These are phyloP conservation scores for Pseudopleuronectes americanus DNA, from an alignment of 2,797 vertebrate species.

Conservation along the genomic window DNA sequence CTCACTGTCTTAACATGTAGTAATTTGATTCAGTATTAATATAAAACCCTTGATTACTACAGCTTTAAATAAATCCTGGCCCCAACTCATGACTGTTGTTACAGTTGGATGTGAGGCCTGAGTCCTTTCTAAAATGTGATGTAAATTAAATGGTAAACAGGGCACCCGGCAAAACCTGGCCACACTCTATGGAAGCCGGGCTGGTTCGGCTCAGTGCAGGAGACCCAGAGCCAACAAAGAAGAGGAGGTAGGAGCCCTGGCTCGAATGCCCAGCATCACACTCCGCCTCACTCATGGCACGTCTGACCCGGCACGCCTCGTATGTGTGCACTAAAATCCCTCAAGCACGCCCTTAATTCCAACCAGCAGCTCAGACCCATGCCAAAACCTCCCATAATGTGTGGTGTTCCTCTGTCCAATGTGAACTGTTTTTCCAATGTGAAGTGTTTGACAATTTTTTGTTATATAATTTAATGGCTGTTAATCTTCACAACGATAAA, in stretches of 20 bases:
- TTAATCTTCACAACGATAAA: conserved; percentile 5
- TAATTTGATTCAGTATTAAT: conserved; percentile 9
- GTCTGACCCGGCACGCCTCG: conserved; percentile 29
- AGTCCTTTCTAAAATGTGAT: conserved; percentile 87
- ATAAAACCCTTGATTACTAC: not conserved
- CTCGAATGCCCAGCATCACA: conserved; percentile 55
- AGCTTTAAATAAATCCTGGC: not conserved
- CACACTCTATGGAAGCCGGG: conserved; percentile 91
- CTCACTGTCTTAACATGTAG: not conserved
- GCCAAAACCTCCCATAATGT: conserved; percentile 13
- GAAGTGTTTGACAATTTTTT: conserved; percentile 30
- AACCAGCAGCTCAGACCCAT: conserved; percentile 37
- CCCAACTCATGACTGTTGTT: conserved; percentile 29
- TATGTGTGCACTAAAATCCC: conserved; percentile 38
- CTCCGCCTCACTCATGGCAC: conserved; percentile 55
- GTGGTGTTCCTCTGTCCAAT: conserved; percentile 25
- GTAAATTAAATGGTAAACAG: conserved; percentile 95
- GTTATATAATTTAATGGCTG: conserved; percentile 20
- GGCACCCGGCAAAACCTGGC: conserved; percentile 93
- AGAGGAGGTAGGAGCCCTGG: conserved; percentile 94
- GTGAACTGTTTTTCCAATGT: conserved; percentile 12
- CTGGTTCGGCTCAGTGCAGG: conserved; percentile 89
- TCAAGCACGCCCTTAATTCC: conserved; percentile 42
- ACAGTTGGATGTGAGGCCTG: conserved; percentile 14
- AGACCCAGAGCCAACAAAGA: conserved; percentile 93